These are phyloP conservation scores for Drosophila affinis DNA, from an alignment of 2,888 invertebrate genomes.

Conservation along the genomic window DNA sequence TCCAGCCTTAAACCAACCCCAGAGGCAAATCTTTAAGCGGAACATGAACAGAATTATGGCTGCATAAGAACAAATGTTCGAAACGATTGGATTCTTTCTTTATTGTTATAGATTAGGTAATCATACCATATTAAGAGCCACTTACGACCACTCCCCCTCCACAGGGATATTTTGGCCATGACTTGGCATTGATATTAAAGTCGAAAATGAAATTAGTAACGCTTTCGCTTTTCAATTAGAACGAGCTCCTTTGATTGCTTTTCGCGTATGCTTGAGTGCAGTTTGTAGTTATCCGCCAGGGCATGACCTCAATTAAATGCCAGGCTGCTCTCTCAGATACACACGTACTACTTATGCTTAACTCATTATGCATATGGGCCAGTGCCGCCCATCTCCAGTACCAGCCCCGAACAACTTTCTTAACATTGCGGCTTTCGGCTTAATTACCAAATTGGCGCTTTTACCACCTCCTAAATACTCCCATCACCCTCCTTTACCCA, in stretches of 20 bases:
- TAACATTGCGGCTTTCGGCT: constrained; percentile 54
- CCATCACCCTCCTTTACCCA: no score
- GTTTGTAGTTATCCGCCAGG: constrained; percentile 56
- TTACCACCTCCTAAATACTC: no score
- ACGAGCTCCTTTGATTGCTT: constrained; percentile 64
- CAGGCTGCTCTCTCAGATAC: background rate
- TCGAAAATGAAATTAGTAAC: constrained; percentile 67
- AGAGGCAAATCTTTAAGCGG: constrained; percentile 35
- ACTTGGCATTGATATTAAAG: constrained; percentile 55
- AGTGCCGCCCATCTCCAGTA: constrained; percentile 17
- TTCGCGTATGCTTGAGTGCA: constrained; percentile 60
- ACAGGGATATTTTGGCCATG: background rate
- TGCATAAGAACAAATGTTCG: no score
- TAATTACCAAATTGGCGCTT: constrained; percentile 64
- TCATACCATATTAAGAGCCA: no score
- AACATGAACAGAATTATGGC: no score
- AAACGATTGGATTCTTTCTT: no score
- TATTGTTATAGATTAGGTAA: no score
- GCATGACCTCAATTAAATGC: constrained; percentile 62
- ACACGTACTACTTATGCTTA: background rate
- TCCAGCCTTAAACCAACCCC: background rate
- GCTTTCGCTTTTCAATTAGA: constrained; percentile 70
- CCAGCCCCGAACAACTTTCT: constrained; percentile 38
- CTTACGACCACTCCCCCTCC: background rate
- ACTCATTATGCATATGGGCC: background rate